Evolutionary conservation across 1,140 invertebrate species (phyloP).

Genomic region (Drosophila pseudoobscura): DNA sequence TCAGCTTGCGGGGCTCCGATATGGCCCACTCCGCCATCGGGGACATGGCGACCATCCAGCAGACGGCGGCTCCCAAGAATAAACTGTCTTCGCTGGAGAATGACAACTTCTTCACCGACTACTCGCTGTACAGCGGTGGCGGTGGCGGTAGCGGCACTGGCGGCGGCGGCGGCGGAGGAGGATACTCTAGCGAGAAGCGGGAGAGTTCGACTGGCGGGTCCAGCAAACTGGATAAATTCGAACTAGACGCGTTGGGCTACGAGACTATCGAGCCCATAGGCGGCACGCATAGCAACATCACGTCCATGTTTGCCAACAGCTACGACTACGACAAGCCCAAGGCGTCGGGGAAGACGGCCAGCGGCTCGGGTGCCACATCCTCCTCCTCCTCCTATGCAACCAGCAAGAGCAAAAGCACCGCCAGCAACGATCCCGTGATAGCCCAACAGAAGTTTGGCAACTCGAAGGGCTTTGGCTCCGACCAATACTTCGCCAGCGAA

Average conservation of each 20-base stretch:
- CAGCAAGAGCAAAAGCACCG: conserved; percentile 46
- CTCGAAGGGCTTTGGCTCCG: conserved; percentile 98
- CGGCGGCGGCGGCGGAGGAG: conserved; percentile 7
- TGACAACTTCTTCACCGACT: conserved; percentile 83
- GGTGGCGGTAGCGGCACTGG: conserved; percentile 1
- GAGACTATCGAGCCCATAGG: conserved; percentile 81
- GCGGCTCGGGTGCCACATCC: neutral
- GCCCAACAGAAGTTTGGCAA: conserved; percentile 97
- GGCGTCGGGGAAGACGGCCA: conserved; percentile 17
- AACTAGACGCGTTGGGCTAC: conserved; percentile 78
- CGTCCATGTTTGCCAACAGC: conserved; percentile 73
- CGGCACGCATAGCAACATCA: conserved; percentile 72
- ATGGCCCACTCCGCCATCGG: conserved; percentile 96
- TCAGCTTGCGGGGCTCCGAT: conserved; percentile 83
- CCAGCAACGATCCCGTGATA: conserved; percentile 82
- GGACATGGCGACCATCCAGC: conserved; percentile 97
- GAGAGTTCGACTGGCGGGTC: conserved; percentile 24
- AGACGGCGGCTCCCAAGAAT: conserved; percentile 84
- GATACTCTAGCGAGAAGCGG: conserved; percentile 49
- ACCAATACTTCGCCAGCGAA: conserved; percentile 95
- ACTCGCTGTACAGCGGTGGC: conserved; percentile 68
- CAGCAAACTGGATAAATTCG: conserved; percentile 74
- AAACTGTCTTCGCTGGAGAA: conserved; percentile 58
- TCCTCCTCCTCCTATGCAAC: neutral
- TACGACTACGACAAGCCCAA: conserved; percentile 56